Percentiles rank a stretch among this genome's conserved stretches.
Evolutionary conservation across 1,140 invertebrate genomes (phyloP).

Genomic region (Drosophila bocki): DNA sequence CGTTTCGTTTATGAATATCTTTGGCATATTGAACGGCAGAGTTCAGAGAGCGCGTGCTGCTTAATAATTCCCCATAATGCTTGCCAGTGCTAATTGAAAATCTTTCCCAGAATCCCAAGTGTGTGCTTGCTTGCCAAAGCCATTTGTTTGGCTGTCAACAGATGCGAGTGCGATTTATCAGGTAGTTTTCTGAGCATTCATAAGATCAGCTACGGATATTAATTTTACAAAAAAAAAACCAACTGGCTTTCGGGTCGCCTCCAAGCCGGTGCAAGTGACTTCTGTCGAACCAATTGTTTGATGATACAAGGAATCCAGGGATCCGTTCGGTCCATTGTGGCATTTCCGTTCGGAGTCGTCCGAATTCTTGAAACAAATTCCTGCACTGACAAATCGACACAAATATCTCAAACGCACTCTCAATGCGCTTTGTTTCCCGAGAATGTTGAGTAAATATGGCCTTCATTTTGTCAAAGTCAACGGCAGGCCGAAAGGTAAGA

Average conservation of each 20-base stretch:
- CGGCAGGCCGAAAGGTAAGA: constrained; percentile 45
- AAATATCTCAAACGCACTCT: constrained; percentile 44
- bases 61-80: constrained; percentile 2
- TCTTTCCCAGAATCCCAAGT: constrained; percentile 36
- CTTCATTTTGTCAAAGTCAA: constrained; percentile 73
- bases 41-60: constrained; percentile 5
- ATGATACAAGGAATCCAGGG: constrained; percentile 8
- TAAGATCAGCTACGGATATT: neutral
- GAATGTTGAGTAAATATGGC: constrained; percentile 48
- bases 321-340: constrained; percentile 19
- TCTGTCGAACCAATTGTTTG: constrained; percentile 22
- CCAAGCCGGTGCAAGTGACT: neutral
- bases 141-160: constrained; percentile 42
- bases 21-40: constrained; percentile 18
- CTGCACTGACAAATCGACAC: constrained; percentile 53
- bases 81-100: constrained; percentile 40
- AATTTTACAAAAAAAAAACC: neutral
- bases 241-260: neutral
- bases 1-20: constrained; percentile 24
- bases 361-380: constrained; percentile 22
- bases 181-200: constrained; percentile 33
- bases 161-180: constrained; percentile 41
- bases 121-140: constrained; percentile 16
- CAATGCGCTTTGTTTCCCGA: constrained; percentile 46
- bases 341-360: constrained; percentile 24